Percentiles rank a stretch among this genome's conserved stretches.
Conservation (phyloP, 1,140 invertebrate species). For the Cecropterus lyciades region DNA sequence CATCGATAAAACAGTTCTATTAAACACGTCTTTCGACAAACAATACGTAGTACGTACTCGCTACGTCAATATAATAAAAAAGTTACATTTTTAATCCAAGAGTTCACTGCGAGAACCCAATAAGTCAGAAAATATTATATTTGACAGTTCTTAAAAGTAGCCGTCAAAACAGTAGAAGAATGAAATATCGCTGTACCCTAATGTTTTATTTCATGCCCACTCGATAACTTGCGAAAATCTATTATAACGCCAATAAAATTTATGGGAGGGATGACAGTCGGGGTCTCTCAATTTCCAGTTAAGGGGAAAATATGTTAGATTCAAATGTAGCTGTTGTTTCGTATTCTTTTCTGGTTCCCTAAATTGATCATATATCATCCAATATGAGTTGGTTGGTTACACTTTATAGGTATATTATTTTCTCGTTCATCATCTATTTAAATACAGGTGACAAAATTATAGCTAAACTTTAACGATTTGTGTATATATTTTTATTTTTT, state of each 20-base stretch:
- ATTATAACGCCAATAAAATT: slow-evolving; percentile 37
- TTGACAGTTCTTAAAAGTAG: not conserved
- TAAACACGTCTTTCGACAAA: too few relatives aligned
- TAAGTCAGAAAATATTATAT: not conserved
- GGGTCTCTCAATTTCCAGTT: slow-evolving; percentile 28
- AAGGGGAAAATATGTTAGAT: slow-evolving; percentile 23
- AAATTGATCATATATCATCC: slow-evolving; percentile 11
- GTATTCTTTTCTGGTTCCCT: slow-evolving; percentile 16
- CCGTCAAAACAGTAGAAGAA: slow-evolving; percentile 20
- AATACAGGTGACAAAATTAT: too few relatives aligned
- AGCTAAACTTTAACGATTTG: too few relatives aligned
- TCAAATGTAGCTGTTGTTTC: slow-evolving; percentile 21
- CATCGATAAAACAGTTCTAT: too few relatives aligned
- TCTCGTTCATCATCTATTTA: too few relatives aligned
- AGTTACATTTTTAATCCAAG: too few relatives aligned
- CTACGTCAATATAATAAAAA: too few relatives aligned
- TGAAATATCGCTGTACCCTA: slow-evolving; percentile 25
- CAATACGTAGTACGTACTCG: too few relatives aligned
- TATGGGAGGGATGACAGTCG: slow-evolving; percentile 28
- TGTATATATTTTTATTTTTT: too few relatives aligned
- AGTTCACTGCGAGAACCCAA: not conserved
- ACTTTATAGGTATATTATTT: not conserved
- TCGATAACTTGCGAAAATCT: slow-evolving; percentile 33
- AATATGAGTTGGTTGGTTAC: too few relatives aligned
- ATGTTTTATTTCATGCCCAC: slow-evolving; percentile 32